A percentile compares a stretch with the other conserved stretches of the same genome.
These are phyloP conservation scores for Dicrurus megarhynchus DNA, from an alignment of 2,113 vertebrate species.

Conservation along the genomic window DNA sequence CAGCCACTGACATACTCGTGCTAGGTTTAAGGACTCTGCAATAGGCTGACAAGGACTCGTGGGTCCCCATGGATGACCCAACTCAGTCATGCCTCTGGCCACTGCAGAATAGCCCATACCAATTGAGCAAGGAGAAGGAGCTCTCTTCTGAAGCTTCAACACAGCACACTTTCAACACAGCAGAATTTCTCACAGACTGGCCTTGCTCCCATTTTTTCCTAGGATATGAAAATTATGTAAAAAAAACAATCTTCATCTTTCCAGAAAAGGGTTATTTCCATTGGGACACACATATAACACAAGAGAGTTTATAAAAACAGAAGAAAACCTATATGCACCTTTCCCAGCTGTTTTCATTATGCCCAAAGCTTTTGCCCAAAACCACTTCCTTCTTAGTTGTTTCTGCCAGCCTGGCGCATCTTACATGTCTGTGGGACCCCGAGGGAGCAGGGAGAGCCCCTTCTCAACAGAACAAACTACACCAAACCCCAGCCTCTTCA, in stretches of 20 bases:
- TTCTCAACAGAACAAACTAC: background rate
- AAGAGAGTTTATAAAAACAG: background rate
- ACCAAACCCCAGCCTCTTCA: background rate
- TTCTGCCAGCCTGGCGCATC: background rate
- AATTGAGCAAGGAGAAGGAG: background rate
- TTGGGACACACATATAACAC: background rate
- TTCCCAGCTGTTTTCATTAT: background rate
- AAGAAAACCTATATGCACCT: background rate
- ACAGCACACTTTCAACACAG: background rate
- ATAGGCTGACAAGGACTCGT: background rate
- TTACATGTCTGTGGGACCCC: background rate
- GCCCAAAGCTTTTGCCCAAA: background rate
- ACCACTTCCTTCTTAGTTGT: background rate
- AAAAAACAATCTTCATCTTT: background rate
- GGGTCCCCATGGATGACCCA: rapidly evolving
- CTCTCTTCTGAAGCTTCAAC: background rate
- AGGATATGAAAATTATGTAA: background rate
- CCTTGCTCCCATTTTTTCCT: background rate
- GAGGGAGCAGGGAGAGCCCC: background rate
- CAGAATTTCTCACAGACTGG: background rate
- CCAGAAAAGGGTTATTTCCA: background rate
- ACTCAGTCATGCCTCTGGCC: background rate
- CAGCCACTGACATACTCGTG: rapidly evolving
- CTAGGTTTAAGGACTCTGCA: background rate
- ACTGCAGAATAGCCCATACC: background rate